Conservation (phyloP, 1,140 invertebrate genomes). For the Pseudomyrmex sp. region DNA sequence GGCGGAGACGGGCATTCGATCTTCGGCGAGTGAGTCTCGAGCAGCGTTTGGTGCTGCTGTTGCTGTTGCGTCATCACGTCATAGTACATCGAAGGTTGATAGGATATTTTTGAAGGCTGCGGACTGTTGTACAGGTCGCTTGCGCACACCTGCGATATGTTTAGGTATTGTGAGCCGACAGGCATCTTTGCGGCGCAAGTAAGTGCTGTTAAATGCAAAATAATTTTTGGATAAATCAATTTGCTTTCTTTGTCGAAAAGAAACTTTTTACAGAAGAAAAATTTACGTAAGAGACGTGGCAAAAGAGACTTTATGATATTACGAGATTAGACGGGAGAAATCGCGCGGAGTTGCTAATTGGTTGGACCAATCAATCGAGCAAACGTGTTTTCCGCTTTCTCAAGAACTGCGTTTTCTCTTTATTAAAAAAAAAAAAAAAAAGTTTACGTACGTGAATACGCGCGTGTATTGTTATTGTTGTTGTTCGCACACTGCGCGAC, state of each 20-base stretch:
- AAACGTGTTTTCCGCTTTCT: too few relatives aligned
- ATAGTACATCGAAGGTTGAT: constrained; percentile 74
- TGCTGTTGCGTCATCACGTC: constrained; percentile 76
- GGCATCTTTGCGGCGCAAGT: constrained; percentile 76
- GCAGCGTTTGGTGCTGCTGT: constrained; percentile 71
- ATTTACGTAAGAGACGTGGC: not conserved
- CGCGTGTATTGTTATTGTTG: constrained; percentile 74
- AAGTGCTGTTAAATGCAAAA: constrained; percentile 74
- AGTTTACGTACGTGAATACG: too few relatives aligned
- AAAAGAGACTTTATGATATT: not conserved
- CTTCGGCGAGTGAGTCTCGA: constrained; percentile 81
- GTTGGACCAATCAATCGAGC: too few relatives aligned
- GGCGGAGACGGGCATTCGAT: constrained; percentile 81
- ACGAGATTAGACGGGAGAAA: too few relatives aligned
- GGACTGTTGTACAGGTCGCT: constrained; percentile 66
- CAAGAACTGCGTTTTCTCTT: too few relatives aligned
- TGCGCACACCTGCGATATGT: constrained; percentile 69
- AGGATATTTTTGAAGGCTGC: constrained; percentile 67
- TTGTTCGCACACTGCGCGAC: constrained; percentile 65
- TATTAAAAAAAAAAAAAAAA: too few relatives aligned
- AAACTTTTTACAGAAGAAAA: too few relatives aligned
- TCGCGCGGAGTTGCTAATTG: too few relatives aligned
- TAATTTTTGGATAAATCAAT: constrained; percentile 21
- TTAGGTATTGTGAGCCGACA: constrained; percentile 50
- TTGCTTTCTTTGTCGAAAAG: too few relatives aligned